Evolutionary conservation across 1,140 invertebrate genomes (phyloP).

Genomic region (Zaprionus davidi): DNA sequence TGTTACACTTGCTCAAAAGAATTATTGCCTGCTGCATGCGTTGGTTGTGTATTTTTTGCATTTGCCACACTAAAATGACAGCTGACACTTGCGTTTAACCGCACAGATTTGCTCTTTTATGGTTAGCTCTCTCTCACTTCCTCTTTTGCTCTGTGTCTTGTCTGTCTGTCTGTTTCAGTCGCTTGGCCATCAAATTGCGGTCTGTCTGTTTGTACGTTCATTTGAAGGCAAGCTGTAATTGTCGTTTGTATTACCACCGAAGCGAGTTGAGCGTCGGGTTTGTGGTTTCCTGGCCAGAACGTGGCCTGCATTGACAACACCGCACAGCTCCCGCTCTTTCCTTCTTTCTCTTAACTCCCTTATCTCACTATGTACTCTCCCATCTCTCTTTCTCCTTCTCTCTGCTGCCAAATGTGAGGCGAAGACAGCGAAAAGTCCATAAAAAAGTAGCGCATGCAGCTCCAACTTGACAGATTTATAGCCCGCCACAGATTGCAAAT

Average conservation of each 20-base stretch:
- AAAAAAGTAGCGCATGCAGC: constrained; percentile 37
- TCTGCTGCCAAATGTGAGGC: constrained; percentile 32
- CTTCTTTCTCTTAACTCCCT: not conserved
- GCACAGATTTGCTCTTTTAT: constrained; percentile 75
- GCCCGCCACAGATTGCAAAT: constrained; percentile 44
- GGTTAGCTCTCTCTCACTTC: constrained; percentile 11
- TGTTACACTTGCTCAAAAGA: constrained; percentile 77
- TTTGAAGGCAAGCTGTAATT: constrained; percentile 74
- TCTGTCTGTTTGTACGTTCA: constrained; percentile 67
- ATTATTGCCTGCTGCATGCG: constrained; percentile 77
- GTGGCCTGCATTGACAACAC: constrained; percentile 25
- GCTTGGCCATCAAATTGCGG: constrained; percentile 63
- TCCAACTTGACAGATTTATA: constrained; percentile 53
- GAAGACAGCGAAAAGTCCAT: constrained; percentile 41
- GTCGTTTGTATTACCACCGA: constrained; percentile 76
- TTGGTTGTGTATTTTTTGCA: constrained; percentile 39
- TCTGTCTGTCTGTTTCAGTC: constrained; percentile 13
- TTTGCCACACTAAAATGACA: constrained; percentile 71
- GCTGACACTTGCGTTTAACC: constrained; percentile 82
- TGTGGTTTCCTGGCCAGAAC: constrained; percentile 58
- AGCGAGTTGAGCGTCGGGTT: constrained; percentile 55
- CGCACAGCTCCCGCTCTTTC: not conserved
- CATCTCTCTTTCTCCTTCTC: not conserved
- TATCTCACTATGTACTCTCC: not conserved
- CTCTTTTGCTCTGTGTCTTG: constrained; percentile 4